These are phyloP conservation scores for Campopleginae sp. DNA, from an alignment of 2,888 invertebrate species.

Conservation along the genomic window DNA sequence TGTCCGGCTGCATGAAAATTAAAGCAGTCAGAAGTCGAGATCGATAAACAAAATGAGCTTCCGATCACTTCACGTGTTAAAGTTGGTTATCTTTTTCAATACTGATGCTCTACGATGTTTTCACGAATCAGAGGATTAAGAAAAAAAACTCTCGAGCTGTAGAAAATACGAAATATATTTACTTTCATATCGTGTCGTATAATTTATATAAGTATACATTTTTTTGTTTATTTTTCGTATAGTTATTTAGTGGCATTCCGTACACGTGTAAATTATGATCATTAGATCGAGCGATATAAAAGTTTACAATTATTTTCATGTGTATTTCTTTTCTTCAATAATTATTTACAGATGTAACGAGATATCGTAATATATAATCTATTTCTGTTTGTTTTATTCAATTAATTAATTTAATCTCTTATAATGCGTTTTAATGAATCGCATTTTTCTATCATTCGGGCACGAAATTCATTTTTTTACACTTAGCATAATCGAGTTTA, in stretches of 20 bases:
- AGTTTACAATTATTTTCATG: slow-evolving; percentile 64
- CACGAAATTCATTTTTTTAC: slow-evolving; percentile 67
- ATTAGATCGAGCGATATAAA: slow-evolving; percentile 78
- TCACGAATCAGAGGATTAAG: neutral
- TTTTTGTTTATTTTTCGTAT: slow-evolving; percentile 64
- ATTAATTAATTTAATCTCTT: slow-evolving; percentile 56
- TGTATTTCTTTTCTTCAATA: slow-evolving; percentile 38
- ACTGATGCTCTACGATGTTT: too few relatives aligned
- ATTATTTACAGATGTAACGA: slow-evolving; percentile 65
- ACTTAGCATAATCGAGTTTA: slow-evolving; percentile 61
- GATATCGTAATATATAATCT: slow-evolving; percentile 57
- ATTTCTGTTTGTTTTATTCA: slow-evolving; percentile 60
- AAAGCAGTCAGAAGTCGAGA: slow-evolving; percentile 12
- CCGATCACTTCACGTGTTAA: slow-evolving; percentile 46
- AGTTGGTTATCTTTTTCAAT: neutral
- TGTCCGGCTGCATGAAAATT: slow-evolving; percentile 1
- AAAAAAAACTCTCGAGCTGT: slow-evolving; percentile 65
- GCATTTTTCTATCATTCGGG: slow-evolving; percentile 68
- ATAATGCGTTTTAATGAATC: slow-evolving; percentile 69
- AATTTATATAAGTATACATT: slow-evolving; percentile 82
- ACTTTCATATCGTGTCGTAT: slow-evolving; percentile 80
- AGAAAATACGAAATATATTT: slow-evolving; percentile 83
- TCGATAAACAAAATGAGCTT: slow-evolving; percentile 48
- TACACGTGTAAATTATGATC: slow-evolving; percentile 69
- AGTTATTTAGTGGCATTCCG: slow-evolving; percentile 30